Percentiles rank a stretch among this genome's conserved stretches.
Evolutionary conservation across 2,888 invertebrate species (phyloP).

Genomic region (Zelleria hepariella): DNA sequence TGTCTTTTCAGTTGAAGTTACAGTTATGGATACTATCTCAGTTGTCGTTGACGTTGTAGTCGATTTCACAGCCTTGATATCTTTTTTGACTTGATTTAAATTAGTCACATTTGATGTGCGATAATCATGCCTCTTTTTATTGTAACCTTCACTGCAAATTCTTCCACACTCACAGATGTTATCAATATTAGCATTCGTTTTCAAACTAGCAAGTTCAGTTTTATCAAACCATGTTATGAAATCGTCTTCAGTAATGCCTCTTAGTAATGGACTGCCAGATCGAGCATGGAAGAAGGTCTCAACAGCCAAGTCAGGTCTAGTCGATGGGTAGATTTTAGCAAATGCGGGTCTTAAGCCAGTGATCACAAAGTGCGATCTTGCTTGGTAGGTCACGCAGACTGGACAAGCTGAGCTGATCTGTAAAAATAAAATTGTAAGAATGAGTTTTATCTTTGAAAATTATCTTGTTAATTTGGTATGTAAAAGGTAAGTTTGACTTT

Average conservation of each 20-base stretch:
- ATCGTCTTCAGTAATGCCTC: constrained; percentile 76
- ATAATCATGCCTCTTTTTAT: not conserved
- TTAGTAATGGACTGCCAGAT: constrained; percentile 71
- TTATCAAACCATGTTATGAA: constrained; percentile 78
- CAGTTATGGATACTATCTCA: not conserved
- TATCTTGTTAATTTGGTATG: no score
- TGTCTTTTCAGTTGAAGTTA: not conserved
- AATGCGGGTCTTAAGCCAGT: constrained; percentile 75
- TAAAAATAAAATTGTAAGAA: not conserved
- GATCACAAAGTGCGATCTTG: constrained; percentile 72
- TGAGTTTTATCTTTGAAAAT: no score
- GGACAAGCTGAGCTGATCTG: constrained; percentile 74
- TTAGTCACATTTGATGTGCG: not conserved
- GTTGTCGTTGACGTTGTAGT: not conserved
- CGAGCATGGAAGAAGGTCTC: constrained; percentile 76
- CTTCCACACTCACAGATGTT: constrained; percentile 70
- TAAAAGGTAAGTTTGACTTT: not conserved
- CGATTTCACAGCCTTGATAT: not conserved
- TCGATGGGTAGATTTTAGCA: constrained; percentile 74
- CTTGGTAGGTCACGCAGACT: constrained; percentile 74
- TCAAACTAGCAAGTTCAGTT: constrained; percentile 62
- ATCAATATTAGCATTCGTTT: constrained; percentile 56
- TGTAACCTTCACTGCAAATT: constrained; percentile 58
- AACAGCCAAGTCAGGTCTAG: constrained; percentile 74
- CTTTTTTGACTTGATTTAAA: not conserved